Percentiles rank a stretch among this genome's conserved stretches.
Evolutionary conservation across 2,888 invertebrate species (phyloP).

Genomic region (Augochlorella aurata): DNA sequence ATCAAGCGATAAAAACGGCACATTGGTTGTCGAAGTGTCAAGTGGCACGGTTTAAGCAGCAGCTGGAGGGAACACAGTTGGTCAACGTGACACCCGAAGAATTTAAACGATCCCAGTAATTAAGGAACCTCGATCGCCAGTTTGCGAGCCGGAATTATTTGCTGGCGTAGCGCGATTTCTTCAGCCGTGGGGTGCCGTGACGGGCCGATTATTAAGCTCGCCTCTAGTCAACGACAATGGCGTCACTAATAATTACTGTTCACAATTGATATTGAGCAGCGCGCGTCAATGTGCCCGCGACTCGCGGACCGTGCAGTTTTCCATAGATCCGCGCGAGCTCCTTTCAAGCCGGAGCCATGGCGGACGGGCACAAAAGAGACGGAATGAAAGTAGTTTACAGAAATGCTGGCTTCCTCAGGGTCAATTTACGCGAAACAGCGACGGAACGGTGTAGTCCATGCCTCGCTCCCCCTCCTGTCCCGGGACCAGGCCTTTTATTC

Average conservation of each 20-base stretch:
- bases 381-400: constrained; percentile 62
- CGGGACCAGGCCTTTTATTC: constrained; percentile 36
- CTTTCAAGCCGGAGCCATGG: constrained; percentile 35
- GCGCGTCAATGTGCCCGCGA: constrained; percentile 46
- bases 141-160: constrained; percentile 17
- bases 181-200: constrained; percentile 44
- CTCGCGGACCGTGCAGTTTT: constrained; percentile 53
- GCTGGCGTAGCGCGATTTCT: constrained; percentile 30
- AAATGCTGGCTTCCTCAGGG: constrained; percentile 61
- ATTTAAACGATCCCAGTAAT: constrained; percentile 24
- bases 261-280: constrained; percentile 56
- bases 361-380: constrained; percentile 28
- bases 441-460: constrained; percentile 8
- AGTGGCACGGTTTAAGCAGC: neutral
- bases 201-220: constrained; percentile 49
- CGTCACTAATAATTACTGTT: constrained; percentile 61
- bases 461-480: neutral
- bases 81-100: neutral
- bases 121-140: constrained; percentile 26
- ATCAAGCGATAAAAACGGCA: neutral
- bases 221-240: constrained; percentile 56
- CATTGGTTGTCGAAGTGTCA: neutral
- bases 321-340: constrained; percentile 45
- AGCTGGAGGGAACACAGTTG: neutral
- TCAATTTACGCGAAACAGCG: constrained; percentile 62